Base-by-base conservation (phyloP, 30 jellyfish, hydroid and myxozoan species). In the Pelagia noctiluca region DNA sequence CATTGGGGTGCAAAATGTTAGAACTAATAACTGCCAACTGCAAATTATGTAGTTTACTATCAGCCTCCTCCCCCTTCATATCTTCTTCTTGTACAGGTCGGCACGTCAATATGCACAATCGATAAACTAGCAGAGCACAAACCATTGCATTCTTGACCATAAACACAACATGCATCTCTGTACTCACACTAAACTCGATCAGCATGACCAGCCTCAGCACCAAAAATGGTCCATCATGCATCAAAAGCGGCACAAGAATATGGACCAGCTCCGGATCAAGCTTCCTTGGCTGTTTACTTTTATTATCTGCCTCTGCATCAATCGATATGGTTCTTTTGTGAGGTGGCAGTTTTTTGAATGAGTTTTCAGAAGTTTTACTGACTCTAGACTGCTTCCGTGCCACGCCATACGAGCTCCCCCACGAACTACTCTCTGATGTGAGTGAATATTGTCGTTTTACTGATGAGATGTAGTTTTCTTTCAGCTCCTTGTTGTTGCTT, bases 191-290 rank as follows among this genome's bases (percentile, higher is more conserved):
- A 46, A 67, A 90, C 71, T 82, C 81, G 13, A 82, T 78, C 7
- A 83, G 26, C 70, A 90, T 65, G 2, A 78, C 90, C 47, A 90
- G 35, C 33, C 97, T 76, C n/a, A 90, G 69, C 8, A 90, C 69
- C 38, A 90, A 78, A 35, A 90, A 90, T 36, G 97, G 97, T 0
- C 95, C 97, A 66, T 90, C 97, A 63, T 90, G 97, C 97, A 90
- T 90, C 60, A 83, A 54, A 47, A 90, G 52, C 1, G 97, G 75
- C 35, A 90, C 95, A 31, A 90, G 61, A 19, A 90, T 83, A 76
- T 83, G 97, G 64, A 90, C 75, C 71, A 83, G 65, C 50, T 90
- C 97, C 5, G 95, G 95, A 48, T 82, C 92, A 12, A 83, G 80
- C 31, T 76, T 68, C 5, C 94, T 76, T 66, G 47, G 28, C 61